Evolutionary conservation across 1,140 invertebrate species (phyloP).

Genomic region (Drosophila serrata): DNA sequence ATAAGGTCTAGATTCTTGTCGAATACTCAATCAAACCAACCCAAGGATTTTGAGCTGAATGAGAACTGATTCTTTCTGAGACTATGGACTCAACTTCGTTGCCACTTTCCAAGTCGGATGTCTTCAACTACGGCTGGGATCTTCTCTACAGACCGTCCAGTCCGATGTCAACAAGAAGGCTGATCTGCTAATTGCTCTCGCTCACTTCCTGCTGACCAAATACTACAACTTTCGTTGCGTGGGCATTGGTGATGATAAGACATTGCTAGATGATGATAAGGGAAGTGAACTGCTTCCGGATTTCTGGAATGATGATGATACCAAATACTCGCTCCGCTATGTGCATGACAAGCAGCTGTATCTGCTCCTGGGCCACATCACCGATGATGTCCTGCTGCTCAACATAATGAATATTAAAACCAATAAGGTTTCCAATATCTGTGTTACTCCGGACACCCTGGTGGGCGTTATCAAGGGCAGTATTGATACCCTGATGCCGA

Average conservation of each 20-base stretch:
- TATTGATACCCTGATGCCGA: constrained; percentile 85
- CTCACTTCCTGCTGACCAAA: constrained; percentile 90
- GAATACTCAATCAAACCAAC: not conserved
- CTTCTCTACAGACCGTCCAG: constrained; percentile 88
- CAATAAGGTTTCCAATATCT: constrained; percentile 85
- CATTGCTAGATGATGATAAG: constrained; percentile 87
- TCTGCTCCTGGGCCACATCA: constrained; percentile 88
- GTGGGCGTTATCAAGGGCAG: constrained; percentile 85
- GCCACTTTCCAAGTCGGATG: constrained; percentile 28
- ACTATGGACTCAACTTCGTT: constrained; percentile 7
- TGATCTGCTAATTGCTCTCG: constrained; percentile 89
- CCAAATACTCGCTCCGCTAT: constrained; percentile 89
- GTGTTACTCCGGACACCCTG: constrained; percentile 79
- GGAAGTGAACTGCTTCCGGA: constrained; percentile 89
- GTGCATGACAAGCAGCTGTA: constrained; percentile 88
- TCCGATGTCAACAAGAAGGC: constrained; percentile 88
- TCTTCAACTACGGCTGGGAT: constrained; percentile 90
- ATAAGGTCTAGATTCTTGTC: not conserved
- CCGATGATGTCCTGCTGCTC: constrained; percentile 88
- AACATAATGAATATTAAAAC: constrained; percentile 87
- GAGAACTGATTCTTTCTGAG: not conserved
- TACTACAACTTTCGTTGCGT: constrained; percentile 89
- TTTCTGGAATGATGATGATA: constrained; percentile 88
- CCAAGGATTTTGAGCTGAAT: not conserved
- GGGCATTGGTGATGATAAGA: constrained; percentile 90